Evolutionary conservation across 2,113 vertebrate species (phyloP), one percentile per base, ranked within the genome.

Genomic region (Atrichornis clamosus): DNA sequence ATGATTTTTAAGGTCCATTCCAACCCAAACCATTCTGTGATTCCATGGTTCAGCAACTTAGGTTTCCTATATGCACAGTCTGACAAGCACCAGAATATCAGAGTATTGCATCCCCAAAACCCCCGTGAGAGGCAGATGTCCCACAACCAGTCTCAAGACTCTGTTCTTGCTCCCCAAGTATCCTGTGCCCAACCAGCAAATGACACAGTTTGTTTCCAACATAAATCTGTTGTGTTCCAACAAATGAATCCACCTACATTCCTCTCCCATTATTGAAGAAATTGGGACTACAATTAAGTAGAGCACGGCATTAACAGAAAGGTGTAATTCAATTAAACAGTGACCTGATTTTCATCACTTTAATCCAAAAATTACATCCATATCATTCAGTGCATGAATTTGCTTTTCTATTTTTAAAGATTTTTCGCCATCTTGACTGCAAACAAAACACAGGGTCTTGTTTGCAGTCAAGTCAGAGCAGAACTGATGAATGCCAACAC

Each of bases 401-500:
- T 73, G 20, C 15, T 49, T 73, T 85, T 47, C 76, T 80, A 13
- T 70, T 73, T 90, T 90, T 46, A 74, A 87, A 37, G 69, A 41
- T 42, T 83, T 76, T 88, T 72, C 46, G 15, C 67, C 20, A 26
- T 83, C 49, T 77, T 87, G 55, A 39, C 74, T 70, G 74, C 55
- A 46, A 87, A 70, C 74, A 70, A 87, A 93, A 50, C 60, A 60
- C 39, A 62, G 20, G 60, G 62, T n/a, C 85, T 80, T 87, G 92
- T 93, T 83, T 79, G 83, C 90, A 94, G 85, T 77, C 79, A 83
- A 85, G 70, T 69, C 78, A 88, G 78, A 95, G 65, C 33, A 87
- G 50, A 89, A 91, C 27, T 91, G 87, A 87, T 75, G 78, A 91
- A 84, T 72, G 85, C 90, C 95, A 97, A 94, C 78, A 90, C 90